Percentiles rank a stretch among this genome's conserved stretches.
Evolutionary conservation across 1,140 invertebrate species (phyloP).

Genomic region (Ooceraea biroi): DNA sequence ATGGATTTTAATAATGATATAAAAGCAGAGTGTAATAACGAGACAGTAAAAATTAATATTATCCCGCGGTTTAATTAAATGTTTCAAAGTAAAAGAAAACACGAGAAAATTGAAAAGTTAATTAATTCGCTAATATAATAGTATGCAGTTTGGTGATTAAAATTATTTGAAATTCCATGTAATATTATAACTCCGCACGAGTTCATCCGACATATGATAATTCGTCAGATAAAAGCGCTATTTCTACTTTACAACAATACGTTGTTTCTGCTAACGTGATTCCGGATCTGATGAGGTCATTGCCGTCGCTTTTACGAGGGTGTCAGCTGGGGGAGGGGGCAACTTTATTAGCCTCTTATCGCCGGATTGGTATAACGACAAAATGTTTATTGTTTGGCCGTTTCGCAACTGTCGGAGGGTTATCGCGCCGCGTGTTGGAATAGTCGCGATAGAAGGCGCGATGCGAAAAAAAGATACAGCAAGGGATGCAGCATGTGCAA

Average conservation of each 20-base stretch:
- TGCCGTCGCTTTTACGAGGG: conserved; percentile 69
- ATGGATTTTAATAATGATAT: not conserved
- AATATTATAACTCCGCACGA: too few relatives aligned
- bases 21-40: not conserved
- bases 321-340: conserved; percentile 14
- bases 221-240: not conserved
- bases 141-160: too few relatives aligned
- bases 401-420: conserved; percentile 69
- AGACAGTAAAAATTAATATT: too few relatives aligned
- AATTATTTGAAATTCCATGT: too few relatives aligned
- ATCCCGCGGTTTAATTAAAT: too few relatives aligned
- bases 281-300: conserved; percentile 57
- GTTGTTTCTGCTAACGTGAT: conserved; percentile 19
- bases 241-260: conserved; percentile 9
- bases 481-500: not conserved
- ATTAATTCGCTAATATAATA: too few relatives aligned
- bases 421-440: conserved; percentile 65
- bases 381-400: conserved; percentile 76
- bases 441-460: conserved; percentile 41
- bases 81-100: not conserved
- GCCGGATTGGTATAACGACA: conserved; percentile 68
- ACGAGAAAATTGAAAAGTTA: too few relatives aligned
- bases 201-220: not conserved
- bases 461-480: conserved; percentile 13
- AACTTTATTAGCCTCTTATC: conserved; percentile 72